phyloP scores from a whole-genome alignment of 2,113 vertebrate species.

The Ceuthmochares aereus region DNA sequence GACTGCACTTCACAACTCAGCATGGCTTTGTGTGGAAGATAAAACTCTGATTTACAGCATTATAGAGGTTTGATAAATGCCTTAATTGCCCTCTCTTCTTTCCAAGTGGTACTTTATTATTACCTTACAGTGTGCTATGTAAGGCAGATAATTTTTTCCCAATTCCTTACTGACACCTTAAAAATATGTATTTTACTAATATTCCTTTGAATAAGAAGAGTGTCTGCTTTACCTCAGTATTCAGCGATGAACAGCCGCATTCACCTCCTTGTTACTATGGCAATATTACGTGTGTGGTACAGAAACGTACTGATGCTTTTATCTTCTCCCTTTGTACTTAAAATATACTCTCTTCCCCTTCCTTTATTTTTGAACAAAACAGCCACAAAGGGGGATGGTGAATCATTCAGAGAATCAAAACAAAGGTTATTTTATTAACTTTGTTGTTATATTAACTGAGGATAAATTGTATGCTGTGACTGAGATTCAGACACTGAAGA shows the following conservation, averaged over 20 bases:
- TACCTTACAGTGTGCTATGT: neutral
- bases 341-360: neutral
- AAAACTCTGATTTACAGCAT: constrained; percentile 36
- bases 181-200: constrained; percentile 35
- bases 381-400: neutral
- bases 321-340: constrained; percentile 48
- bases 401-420: constrained; percentile 28
- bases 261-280: constrained; percentile 79
- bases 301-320: constrained; percentile 29
- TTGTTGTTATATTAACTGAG: neutral
- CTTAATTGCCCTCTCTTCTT: neutral
- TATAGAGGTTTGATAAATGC: constrained; percentile 35
- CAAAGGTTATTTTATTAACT: constrained; percentile 5
- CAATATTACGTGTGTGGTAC: constrained; percentile 59
- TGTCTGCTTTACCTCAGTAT: constrained; percentile 5
- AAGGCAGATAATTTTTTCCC: neutral
- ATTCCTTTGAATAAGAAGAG: neutral
- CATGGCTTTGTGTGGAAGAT: constrained; percentile 15
- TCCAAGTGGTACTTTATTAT: neutral
- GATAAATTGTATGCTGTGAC: neutral
- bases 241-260: constrained; percentile 58
- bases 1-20: constrained; percentile 43
- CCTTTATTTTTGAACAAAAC: constrained; percentile 44
- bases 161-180: neutral
- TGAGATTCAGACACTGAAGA: neutral